Evolutionary conservation across 2,113 vertebrate species (phyloP).

Genomic region (Zosterops borbonicus): DNA sequence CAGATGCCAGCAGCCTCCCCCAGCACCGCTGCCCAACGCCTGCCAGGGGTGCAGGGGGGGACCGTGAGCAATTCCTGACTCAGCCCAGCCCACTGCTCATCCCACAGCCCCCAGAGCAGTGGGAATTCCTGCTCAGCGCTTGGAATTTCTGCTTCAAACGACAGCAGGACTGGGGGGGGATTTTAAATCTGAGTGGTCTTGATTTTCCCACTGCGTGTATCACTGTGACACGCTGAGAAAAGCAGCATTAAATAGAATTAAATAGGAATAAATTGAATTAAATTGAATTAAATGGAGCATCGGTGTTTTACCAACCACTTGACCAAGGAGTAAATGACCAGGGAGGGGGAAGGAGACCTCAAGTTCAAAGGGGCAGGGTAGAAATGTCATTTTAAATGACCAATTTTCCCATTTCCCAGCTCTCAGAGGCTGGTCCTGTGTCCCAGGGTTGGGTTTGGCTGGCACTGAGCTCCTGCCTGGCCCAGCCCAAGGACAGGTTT

Average conservation of each 20-base stretch:
- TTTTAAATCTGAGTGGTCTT: neutral
- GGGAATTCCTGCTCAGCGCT: fast-evolving
- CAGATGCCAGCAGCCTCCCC: neutral
- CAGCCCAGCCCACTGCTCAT: neutral
- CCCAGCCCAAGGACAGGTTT: neutral
- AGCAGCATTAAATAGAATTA: neutral
- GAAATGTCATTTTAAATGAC: fast-evolving
- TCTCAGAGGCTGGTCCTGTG: fast-evolving
- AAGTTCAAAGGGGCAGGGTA: fast-evolving
- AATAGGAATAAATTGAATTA: neutral
- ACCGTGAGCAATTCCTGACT: neutral
- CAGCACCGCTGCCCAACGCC: neutral
- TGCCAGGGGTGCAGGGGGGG: neutral
- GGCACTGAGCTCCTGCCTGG: neutral
- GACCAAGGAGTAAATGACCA: neutral
- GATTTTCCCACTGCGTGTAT: neutral
- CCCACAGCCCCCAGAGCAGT: neutral
- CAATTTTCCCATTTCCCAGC: too few species aligned
- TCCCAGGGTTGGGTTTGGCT: neutral
- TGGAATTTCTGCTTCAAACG: neutral
- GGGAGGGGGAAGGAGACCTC: neutral
- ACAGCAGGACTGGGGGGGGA: neutral
- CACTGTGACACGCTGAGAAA: fast-evolving
- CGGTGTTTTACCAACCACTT: neutral
- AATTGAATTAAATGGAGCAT: neutral